Base-by-base conservation (phyloP, 2,113 vertebrate species). In the Talpa occidentalis region DNA sequence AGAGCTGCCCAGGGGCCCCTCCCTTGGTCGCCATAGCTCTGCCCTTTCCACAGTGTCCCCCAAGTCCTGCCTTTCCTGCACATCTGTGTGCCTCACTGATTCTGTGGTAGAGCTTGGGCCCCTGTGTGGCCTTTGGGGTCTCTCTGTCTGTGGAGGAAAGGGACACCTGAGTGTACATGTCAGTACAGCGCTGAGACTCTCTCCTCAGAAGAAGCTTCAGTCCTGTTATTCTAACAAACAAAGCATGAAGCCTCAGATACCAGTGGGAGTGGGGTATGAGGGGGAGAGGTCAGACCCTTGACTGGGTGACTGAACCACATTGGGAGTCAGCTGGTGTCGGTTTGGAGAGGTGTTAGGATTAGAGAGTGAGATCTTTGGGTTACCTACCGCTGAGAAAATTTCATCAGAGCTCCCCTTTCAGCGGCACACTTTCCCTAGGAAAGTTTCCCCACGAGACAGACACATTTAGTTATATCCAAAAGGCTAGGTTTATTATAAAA, bases 21-120 rank as follows among this genome's bases (percentile, higher is more conserved):
- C 1, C 30, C 42, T 17, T 12, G 24, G 35, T 81, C 9, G 0
- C 3, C 32, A 2, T 16, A 16, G 10, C 42, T 26, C 10, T 2
- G 2, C 26, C 21, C 1, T 32, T 54, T 81, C 16, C 30, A 0
- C 37, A n/a, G 21, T 30, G 35, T 6, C 59, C 69, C 17, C 73
- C 28, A 19, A 30, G 47, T 37, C 19, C 32, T 44, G 32, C 85
- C 54, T 66, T 66, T 24, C 37, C 69, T 86, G 26, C 9, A 0
- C 35, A 11, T 77, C 69, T n/a, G 1, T 44, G 52, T 52, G 37
- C 73, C 14, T 76, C 52, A 7, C 67, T 76, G 73, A 60, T 9
- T 84, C 44, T 5, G 22, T 52, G 19, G 66, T 4, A 37, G 40
- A 15, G 42, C 16, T 0, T 14, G 2, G 42, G 40, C 15, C 52